Percentiles rank a stretch among this genome's conserved stretches.
Conservation (phyloP, 2,888 invertebrate species). For the Eledona agricola region DNA sequence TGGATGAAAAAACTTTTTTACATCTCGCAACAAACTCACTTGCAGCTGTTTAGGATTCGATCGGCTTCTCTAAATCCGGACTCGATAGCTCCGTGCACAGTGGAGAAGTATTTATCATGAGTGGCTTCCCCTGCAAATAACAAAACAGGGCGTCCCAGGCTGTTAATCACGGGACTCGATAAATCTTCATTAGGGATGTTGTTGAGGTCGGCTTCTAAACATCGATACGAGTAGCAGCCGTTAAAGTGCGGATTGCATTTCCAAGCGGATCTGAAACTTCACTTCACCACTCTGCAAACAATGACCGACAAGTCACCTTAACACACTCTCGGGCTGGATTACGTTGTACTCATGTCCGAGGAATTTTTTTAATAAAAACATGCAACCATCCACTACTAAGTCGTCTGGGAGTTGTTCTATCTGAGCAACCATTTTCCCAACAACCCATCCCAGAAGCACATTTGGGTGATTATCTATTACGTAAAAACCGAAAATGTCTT, state of each 20-base stretch:
- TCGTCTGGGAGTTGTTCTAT: conserved; percentile 70
- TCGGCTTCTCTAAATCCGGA: conserved; percentile 66
- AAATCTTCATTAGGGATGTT: conserved; percentile 66
- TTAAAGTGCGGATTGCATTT: conserved; percentile 72
- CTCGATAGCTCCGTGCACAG: conserved; percentile 68
- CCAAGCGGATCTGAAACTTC: conserved; percentile 74
- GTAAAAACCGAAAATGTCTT: conserved; percentile 74
- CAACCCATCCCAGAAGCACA: conserved; percentile 76
- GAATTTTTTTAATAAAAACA: conserved; percentile 66
- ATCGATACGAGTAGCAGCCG: conserved; percentile 76
- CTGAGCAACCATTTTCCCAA: conserved; percentile 68
- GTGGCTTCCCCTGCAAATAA: conserved; percentile 74
- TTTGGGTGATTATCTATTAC: conserved; percentile 70
- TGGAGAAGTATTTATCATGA: conserved; percentile 62
- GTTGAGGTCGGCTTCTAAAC: conserved; percentile 64
- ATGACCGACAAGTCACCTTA: conserved; percentile 48
- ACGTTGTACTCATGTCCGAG: conserved; percentile 64
- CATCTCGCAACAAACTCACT: conserved; percentile 41
- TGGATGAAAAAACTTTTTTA: conserved; percentile 8
- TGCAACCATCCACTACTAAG: conserved; percentile 65
- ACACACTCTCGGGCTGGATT: conserved; percentile 60
- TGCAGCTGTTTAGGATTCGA: conserved; percentile 58
- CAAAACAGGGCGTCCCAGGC: conserved; percentile 62
- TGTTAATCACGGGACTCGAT: conserved; percentile 65
- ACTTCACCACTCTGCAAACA: background rate